Base-by-base conservation (phyloP, 2,888 invertebrate genomes). In the Zele albiditarsus region DNA sequence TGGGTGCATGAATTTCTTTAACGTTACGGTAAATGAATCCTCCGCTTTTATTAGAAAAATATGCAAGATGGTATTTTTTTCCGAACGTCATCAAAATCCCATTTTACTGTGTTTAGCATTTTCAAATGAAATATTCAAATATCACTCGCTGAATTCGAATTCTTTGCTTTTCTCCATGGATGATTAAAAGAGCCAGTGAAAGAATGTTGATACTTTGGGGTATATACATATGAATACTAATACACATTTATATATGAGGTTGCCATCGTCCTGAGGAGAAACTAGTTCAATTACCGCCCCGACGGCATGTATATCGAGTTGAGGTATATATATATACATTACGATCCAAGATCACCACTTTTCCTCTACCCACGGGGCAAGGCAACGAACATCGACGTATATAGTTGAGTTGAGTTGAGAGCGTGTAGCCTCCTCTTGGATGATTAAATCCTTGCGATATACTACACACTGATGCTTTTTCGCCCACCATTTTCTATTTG, bases 401-500 rank as follows among this genome's bases (percentile, higher is more conserved):
- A 62, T 31, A 63, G 20, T 12, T 14, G 25, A 38, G 63, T 63
- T 12, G 33, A 31, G 25, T 42, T 42, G 12, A 49, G 25, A 60
- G 71, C 65, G 67, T 57, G 57, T 28, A 74, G 46, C 42, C 65
- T 68, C 66, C 57, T 60, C 42, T 8, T 62, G 76, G 74, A 78
- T 73, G 79, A 79, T 79, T 80, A 78, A 80, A 79, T 79, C 77
- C 79, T 42, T 68, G 71, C 71, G 75, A 80, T 77, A 78, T 75
- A 79, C 77, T 76, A 78, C 74, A 78, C 71, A 72, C 66, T 72
- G 75, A 76, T 71, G 63, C 42, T 67, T 67, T 38, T 46, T 68
- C 74, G 76, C 74, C 66, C 76, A 70, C 77, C 63, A 80, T 80
- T 79, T 80, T 79, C 79, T 80, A 80, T 80, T 80, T 80, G 79